These are phyloP conservation scores for Catalaphyllia jardinei DNA, from an alignment of 64 coral and sea anemone species.

Conservation along the genomic window DNA sequence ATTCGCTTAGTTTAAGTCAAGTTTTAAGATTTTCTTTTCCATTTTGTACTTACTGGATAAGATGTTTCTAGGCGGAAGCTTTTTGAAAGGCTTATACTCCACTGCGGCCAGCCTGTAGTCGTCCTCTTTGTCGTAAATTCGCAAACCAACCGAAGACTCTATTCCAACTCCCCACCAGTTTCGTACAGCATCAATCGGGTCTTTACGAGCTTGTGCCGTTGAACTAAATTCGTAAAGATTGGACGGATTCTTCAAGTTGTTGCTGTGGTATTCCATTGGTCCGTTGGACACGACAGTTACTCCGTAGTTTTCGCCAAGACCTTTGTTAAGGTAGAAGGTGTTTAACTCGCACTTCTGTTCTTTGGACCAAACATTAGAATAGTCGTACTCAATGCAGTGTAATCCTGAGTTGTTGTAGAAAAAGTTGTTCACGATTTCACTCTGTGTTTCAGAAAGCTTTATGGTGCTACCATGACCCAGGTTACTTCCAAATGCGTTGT, in stretches of 20 bases:
- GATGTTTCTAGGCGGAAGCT: slow-evolving; percentile 51
- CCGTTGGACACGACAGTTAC: slow-evolving; percentile 62
- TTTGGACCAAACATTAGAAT: neutral
- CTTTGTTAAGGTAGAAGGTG: slow-evolving; percentile 55
- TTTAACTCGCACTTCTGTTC: slow-evolving; percentile 56
- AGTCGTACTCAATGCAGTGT: slow-evolving; percentile 50
- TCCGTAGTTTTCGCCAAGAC: slow-evolving; percentile 41
- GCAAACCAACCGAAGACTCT: neutral
- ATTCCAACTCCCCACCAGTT: slow-evolving; percentile 66
- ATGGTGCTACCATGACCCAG: slow-evolving; percentile 39
- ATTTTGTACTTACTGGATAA: slow-evolving; percentile 61
- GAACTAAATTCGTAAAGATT: slow-evolving; percentile 78
- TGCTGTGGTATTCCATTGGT: slow-evolving; percentile 58
- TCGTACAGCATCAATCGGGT: slow-evolving; percentile 20
- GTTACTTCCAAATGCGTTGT: slow-evolving; percentile 58
- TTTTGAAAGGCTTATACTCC: slow-evolving; percentile 33
- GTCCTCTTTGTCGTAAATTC: slow-evolving; percentile 25
- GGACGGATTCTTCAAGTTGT: slow-evolving; percentile 69
- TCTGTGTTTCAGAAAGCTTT: slow-evolving; percentile 28
- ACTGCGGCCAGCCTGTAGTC: slow-evolving; percentile 24
- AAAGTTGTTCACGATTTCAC: slow-evolving; percentile 49
- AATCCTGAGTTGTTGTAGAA: slow-evolving; percentile 78
- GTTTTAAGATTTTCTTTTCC: neutral
- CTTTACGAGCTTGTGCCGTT: slow-evolving; percentile 4
- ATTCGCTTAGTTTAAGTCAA: neutral